phyloP scores from a whole-genome alignment of 2,113 vertebrate genomes.

The Tonatia bakeri region DNA sequence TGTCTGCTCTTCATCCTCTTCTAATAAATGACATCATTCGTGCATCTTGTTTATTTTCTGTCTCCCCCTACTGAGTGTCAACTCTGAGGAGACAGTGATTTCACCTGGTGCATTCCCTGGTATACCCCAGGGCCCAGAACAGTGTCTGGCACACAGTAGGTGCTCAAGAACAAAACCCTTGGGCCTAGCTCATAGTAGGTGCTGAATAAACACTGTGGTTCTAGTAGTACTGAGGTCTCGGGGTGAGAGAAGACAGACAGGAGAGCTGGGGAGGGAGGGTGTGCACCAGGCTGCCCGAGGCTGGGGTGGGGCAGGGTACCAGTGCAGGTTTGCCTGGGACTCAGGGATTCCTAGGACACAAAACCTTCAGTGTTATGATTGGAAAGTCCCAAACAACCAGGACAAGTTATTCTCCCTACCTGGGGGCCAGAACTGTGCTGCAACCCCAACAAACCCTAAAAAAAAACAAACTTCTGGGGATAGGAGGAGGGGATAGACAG shows the following conservation, averaged over 20 bases:
- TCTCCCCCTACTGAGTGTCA: not conserved
- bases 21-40: not conserved
- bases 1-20: not conserved
- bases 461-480: not conserved
- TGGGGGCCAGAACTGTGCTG: not conserved
- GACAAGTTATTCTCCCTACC: not conserved
- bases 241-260: not conserved
- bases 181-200: not conserved
- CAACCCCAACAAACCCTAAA: not conserved
- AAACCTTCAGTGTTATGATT: not conserved
- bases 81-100: not conserved
- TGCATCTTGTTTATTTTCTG: not conserved
- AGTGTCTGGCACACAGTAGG: not conserved
- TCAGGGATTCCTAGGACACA: not conserved
- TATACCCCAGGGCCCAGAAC: not conserved
- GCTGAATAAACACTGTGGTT: not conserved
- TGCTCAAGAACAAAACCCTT: not conserved
- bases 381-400: not conserved
- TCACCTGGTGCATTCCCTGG: not conserved
- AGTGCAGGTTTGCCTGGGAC: not conserved
- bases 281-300: not conserved
- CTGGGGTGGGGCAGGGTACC: not conserved
- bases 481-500: not conserved
- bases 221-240: not conserved
- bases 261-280: not conserved